Evolutionary conservation across 2,888 invertebrate species (phyloP), one percentile per base, ranked within the genome.

Genomic region (Lissocephala sabroskyi): DNA sequence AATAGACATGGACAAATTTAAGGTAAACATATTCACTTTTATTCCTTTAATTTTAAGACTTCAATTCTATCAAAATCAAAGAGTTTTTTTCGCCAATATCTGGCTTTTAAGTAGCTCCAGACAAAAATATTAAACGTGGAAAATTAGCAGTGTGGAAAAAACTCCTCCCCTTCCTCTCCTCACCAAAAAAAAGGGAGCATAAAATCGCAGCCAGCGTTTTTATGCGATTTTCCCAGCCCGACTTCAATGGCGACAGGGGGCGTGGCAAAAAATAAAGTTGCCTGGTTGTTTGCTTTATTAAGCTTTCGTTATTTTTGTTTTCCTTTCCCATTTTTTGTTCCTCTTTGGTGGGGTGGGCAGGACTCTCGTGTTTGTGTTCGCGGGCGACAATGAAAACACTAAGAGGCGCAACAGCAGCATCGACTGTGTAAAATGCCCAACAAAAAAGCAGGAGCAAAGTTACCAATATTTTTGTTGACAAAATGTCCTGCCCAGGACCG

Each of bases 1-100:
- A 11, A 50, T 67, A 59, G 65, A 57, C 42, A 76, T 76, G 68
- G 68, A 68, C 33, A 48, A 71, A 33, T 43, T 45, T 46, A 59
- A 68, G 68, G 68, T 68, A 68, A 68, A 64, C 39, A 16, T 23
- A 23, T 23, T 36, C n/a, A 36, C 26, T 0, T 30, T 30, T 13
- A 28, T 49, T 33, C 16, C 6, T 37, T 45, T 28, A 3, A 33
- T 11, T 30, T 30, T 3, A n/a, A n/a, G n/a, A 11, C 30, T 30
- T 9, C 3, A 2, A n/a, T 6, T 30, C 11, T 11, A 30, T 30
- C 33, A 32, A 45, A 59, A 54, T 49, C 48, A 60, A 48, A 43
- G 56, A 47, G 36, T 33, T 49, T 46, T 49, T 36, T n/a, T 23
- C 1, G 11, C 6, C 18, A 3, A 32, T n/a, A n/a, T n/a, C n/a